Base-by-base conservation (phyloP, 2,113 vertebrate genomes). In the Pica pica region DNA sequence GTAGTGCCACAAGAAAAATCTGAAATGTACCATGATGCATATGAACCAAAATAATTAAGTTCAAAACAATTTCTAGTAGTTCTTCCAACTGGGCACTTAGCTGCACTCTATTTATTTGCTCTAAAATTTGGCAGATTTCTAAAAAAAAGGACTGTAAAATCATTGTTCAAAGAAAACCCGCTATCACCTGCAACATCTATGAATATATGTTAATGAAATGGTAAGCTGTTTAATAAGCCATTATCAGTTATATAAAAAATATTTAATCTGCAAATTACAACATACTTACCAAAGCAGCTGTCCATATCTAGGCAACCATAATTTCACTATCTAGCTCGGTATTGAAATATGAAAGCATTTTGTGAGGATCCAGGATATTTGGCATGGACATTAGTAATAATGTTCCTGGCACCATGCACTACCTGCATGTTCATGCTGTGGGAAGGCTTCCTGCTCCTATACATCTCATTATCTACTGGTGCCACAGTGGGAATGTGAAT, bases 401-500 rank as follows among this genome's bases (percentile, higher is more conserved):
- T 49, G 89, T 73, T 87, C 82, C 94, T 79, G 85, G 96, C 90
- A 88, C 49, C 71, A 47, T 14, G 35, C 49, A 37, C 92, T 88
- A 86, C 92, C 89, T 95, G 80, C 94, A 81, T 37, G 22, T 74
- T 95, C 46, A 28, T 74, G 81, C 83, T 84, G 85, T 22, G 77
- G 92, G 87, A 96, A 96, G 71, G 75, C 81, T 90, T 94, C 94
- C 92, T 93, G 83, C 88, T 90, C 94, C 95, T 83, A 75, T 95
- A 95, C 90, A 94, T 89, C 93, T 97, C 96, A 97, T 97, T 97
- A 96, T 97, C 93, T 92, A 77, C 95, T 80, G 83, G 93, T 79
- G 83, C 94, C 95, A 84, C 90, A 71, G 93, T 69, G 77, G 95
- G 93, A 93, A 96, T 16, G 60, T 83, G 97, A 95, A 83, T 23